phyloP scores from a whole-genome alignment of 1,140 invertebrate species.

The Hesperophylax magnus region DNA sequence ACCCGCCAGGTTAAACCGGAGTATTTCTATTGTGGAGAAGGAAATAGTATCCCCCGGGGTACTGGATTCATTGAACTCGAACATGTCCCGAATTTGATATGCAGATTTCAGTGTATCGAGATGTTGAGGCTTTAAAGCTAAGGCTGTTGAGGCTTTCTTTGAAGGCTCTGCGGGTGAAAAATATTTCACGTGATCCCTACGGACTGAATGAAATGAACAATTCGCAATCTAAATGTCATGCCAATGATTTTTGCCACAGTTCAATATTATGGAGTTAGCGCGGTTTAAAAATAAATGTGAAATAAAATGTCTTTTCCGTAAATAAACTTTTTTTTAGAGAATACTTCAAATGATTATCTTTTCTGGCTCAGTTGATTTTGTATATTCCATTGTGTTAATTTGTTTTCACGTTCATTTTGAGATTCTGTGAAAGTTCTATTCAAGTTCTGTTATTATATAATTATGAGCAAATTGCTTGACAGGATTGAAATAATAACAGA shows the following conservation, averaged over 20 bases:
- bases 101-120: constrained; percentile 19
- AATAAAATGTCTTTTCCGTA: too few relatives aligned
- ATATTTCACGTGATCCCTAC: not conserved
- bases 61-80: constrained; percentile 10
- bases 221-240: not conserved
- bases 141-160: not conserved
- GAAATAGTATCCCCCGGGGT: not conserved
- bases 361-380: too few relatives aligned
- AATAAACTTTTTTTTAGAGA: too few relatives aligned
- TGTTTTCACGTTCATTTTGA: too few relatives aligned
- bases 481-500: too few relatives aligned
- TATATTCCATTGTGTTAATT: too few relatives aligned
- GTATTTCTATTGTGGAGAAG: constrained; percentile 1
- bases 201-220: not conserved
- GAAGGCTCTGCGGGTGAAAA: not conserved
- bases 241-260: not conserved
- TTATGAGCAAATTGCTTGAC: too few relatives aligned
- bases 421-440: too few relatives aligned
- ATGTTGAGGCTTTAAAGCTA: not conserved
- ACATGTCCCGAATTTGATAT: constrained; percentile 24
- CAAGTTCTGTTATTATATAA: too few relatives aligned
- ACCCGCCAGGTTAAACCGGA: constrained; percentile 1
- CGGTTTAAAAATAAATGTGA: too few relatives aligned
- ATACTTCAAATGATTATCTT: too few relatives aligned
- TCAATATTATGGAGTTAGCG: too few relatives aligned